These are phyloP conservation scores for Onthophagus sagittarius DNA, from an alignment of 2,888 invertebrate genomes.

Conservation along the genomic window DNA sequence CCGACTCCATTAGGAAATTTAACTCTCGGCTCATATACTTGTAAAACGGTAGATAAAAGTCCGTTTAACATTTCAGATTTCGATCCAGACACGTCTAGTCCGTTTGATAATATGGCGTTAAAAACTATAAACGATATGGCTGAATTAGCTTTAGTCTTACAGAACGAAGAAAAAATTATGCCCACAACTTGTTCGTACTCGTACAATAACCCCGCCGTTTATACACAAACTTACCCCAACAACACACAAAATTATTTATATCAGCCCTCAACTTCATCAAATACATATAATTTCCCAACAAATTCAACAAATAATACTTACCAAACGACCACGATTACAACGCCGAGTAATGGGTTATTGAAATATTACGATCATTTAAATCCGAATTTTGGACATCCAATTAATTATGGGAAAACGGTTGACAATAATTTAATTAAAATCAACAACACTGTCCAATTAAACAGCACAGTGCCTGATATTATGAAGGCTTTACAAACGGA, in stretches of 20 bases:
- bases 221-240: conserved; percentile 23
- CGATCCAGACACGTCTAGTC: conserved; percentile 87
- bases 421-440: conserved; percentile 10
- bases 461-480: conserved; percentile 62
- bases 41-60: conserved; percentile 37
- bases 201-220: background rate
- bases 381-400: background rate
- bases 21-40: conserved; percentile 28
- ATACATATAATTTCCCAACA: conserved; percentile 16
- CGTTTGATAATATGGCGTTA: conserved; percentile 89
- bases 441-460: conserved; percentile 1
- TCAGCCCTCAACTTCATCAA: conserved; percentile 20
- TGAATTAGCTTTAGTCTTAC: conserved; percentile 77
- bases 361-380: conserved; percentile 5
- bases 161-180: conserved; percentile 35
- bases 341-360: conserved; percentile 10
- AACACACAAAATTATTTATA: conserved; percentile 25
- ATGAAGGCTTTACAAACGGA: conserved; percentile 71
- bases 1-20: conserved; percentile 44
- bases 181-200: conserved; percentile 28
- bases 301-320: conserved; percentile 29
- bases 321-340: conserved; percentile 28
- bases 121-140: conserved; percentile 92
- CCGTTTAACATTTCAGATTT: conserved; percentile 69
- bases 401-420: background rate